Percentiles rank a stretch among this genome's conserved stretches.
Evolutionary conservation across 2,797 vertebrate species (phyloP).

Genomic region (Molossus alvarezi): DNA sequence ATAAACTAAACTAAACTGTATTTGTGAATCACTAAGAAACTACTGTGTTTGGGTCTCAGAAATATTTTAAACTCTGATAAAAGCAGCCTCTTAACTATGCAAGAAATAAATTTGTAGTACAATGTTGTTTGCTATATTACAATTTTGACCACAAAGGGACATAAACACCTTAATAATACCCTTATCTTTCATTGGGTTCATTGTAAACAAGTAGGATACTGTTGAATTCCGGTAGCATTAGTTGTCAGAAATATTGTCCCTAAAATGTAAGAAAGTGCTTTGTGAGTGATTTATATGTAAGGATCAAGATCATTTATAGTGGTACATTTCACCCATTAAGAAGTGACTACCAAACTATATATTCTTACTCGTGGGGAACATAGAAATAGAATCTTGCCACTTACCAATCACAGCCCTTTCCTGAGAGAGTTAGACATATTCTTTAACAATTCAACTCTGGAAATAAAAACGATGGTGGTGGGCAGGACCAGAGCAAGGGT

Average conservation of each 20-base stretch:
- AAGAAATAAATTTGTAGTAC: neutral
- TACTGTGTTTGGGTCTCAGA: neutral
- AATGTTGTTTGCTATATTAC: neutral
- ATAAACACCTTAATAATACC: neutral
- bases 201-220: neutral
- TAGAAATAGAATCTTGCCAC: neutral
- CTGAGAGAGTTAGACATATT: neutral
- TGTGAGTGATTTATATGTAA: neutral
- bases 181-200: neutral
- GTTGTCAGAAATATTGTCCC: neutral
- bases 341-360: neutral
- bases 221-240: neutral
- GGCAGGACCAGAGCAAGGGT: too few species aligned
- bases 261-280: neutral
- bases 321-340: neutral
- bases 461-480: too few species aligned
- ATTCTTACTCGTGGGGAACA: neutral
- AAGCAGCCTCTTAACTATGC: neutral
- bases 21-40: constrained; percentile 2
- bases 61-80: constrained; percentile 55
- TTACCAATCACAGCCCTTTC: constrained; percentile 5
- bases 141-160: neutral
- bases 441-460: neutral
- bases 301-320: neutral
- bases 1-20: neutral